Percentiles rank a stretch among this genome's conserved stretches.
Evolutionary conservation across 2,113 vertebrate genomes (phyloP).

Genomic region (Dicrurus megarhynchus): DNA sequence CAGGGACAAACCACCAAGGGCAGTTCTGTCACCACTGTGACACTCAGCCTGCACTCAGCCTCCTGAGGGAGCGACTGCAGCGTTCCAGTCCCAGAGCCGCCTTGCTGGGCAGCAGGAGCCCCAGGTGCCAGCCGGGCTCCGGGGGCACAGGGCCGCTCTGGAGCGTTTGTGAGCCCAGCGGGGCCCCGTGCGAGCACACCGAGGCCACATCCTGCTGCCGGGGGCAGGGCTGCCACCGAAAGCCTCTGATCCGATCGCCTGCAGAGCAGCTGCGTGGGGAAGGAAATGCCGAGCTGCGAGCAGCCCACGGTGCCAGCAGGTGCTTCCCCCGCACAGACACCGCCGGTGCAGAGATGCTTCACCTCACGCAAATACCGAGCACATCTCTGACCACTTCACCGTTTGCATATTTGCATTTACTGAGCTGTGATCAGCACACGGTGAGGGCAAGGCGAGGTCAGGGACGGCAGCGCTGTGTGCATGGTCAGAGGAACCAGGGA

Average conservation of each 20-base stretch:
- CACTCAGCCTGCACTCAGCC: background rate
- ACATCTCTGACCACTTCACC: accelerated
- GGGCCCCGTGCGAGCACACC: background rate
- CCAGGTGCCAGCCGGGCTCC: background rate
- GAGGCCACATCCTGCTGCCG: slow-evolving; percentile 49
- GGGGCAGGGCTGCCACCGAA: background rate
- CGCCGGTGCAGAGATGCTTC: background rate
- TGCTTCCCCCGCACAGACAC: background rate
- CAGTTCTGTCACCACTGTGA: background rate
- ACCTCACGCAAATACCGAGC: background rate
- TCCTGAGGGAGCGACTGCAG: too few relatives aligned
- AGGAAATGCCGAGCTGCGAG: background rate
- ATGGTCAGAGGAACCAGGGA: accelerated
- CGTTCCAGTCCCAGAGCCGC: background rate
- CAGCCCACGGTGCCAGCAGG: background rate
- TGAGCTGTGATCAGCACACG: accelerated
- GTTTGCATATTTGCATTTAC: background rate
- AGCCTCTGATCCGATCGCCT: background rate
- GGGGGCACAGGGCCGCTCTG: background rate
- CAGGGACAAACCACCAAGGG: accelerated
- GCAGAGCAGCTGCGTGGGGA: slow-evolving; percentile 29
- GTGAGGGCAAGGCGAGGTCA: background rate
- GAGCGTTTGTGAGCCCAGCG: background rate
- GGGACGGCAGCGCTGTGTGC: background rate
- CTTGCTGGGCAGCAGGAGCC: slow-evolving; percentile 23